Conservation (phyloP, 2,888 invertebrate species). For the Andrena chrysosceles region DNA sequence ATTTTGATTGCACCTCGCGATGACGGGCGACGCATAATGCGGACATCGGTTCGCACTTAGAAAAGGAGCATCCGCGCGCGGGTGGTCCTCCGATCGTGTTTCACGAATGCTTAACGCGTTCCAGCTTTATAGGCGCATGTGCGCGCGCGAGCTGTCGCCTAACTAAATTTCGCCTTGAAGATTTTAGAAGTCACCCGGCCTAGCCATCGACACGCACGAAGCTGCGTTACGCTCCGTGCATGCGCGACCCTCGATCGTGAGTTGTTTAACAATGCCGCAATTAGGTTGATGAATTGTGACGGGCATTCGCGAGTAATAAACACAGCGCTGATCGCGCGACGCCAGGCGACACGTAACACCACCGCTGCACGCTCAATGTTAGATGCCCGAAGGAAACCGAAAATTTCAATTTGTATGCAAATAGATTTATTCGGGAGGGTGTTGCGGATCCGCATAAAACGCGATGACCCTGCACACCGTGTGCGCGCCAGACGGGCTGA, state of each 20-base stretch:
- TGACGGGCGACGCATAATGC: conserved; percentile 54
- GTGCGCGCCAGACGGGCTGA: conserved; percentile 11
- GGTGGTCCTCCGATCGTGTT: conserved; percentile 77
- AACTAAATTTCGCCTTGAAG: conserved; percentile 79
- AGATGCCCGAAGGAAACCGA: conserved; percentile 39
- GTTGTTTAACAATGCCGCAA: conserved; percentile 73
- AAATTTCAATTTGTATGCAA: conserved; percentile 57
- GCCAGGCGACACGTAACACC: conserved; percentile 3
- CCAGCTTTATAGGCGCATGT: conserved; percentile 81
- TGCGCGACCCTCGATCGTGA: conserved; percentile 73
- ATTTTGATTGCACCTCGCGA: conserved; percentile 67
- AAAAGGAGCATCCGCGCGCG: conserved; percentile 61
- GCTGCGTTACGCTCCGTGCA: conserved; percentile 62
- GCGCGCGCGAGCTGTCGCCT: conserved; percentile 77
- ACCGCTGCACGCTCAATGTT: conserved; percentile 4
- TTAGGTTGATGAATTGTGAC: conserved; percentile 69
- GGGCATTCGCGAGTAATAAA: conserved; percentile 64
- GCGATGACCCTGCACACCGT: neutral
- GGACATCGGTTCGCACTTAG: conserved; percentile 26
- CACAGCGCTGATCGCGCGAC: conserved; percentile 19
- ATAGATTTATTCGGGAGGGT: conserved; percentile 32
- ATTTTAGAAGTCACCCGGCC: conserved; percentile 65
- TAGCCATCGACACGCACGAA: conserved; percentile 38
- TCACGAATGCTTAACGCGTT: conserved; percentile 81
- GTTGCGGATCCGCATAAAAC: conserved; percentile 30